A percentile compares a stretch with the other conserved stretches of the same genome.
These are phyloP conservation scores for Neotoma lepida DNA, from an alignment of 2,113 vertebrate genomes.

Conservation along the genomic window DNA sequence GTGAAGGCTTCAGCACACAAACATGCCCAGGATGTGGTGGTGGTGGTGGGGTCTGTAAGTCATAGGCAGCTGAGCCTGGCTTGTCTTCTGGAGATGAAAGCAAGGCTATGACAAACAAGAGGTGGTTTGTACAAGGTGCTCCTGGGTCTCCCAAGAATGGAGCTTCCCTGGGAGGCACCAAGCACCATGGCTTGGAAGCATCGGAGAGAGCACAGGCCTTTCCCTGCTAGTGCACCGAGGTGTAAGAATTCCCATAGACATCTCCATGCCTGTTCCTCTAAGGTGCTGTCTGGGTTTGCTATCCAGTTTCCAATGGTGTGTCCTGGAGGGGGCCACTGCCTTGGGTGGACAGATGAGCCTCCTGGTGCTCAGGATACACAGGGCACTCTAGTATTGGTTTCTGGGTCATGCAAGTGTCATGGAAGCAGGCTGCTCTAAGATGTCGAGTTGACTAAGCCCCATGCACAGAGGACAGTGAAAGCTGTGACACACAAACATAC, in stretches of 20 bases:
- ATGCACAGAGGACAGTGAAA: fast-evolving
- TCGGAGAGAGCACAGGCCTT: no score
- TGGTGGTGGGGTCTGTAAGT: no score
- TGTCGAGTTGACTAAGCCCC: background rate
- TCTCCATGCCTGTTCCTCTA: background rate
- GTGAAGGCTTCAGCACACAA: background rate
- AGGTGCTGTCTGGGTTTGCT: background rate
- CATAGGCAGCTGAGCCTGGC: background rate
- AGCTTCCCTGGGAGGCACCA: background rate
- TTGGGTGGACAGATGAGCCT: background rate
- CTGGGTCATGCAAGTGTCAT: background rate
- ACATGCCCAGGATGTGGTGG: background rate
- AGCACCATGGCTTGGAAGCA: background rate
- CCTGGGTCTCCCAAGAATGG: background rate
- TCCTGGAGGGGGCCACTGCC: no score
- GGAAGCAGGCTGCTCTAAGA: background rate
- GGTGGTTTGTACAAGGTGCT: fast-evolving
- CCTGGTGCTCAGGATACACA: background rate
- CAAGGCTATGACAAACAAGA: no score
- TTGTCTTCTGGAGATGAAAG: fast-evolving
- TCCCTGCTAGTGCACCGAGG: background rate
- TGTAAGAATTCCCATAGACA: background rate
- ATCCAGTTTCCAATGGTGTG: background rate
- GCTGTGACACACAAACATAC: fast-evolving
- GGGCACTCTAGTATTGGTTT: background rate